Conservation (phyloP, 92 coral and sea anemone species). For the Phymanthus crucifer region DNA sequence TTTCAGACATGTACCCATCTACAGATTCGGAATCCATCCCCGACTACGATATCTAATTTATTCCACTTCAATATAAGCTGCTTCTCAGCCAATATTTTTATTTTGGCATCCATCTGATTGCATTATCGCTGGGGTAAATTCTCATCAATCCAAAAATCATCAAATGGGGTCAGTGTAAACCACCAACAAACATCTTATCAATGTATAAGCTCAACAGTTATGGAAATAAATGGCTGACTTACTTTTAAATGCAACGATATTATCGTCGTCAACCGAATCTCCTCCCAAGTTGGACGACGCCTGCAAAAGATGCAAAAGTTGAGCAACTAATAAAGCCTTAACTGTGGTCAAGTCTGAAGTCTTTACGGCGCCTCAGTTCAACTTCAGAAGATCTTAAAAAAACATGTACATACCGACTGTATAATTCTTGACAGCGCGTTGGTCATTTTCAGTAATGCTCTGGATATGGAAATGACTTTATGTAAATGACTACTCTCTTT, state of each 20-base stretch:
- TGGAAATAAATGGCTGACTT: neutral
- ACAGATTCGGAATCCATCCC: too few relatives aligned
- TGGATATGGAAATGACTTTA: neutral
- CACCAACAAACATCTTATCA: too few relatives aligned
- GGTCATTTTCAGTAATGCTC: constrained; percentile 31
- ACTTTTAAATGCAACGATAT: constrained; percentile 16
- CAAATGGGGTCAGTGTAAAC: too few relatives aligned
- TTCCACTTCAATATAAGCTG: too few relatives aligned
- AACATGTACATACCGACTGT: constrained; percentile 22
- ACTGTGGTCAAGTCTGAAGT: neutral
- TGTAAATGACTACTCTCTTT: neutral
- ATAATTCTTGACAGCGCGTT: constrained; percentile 33
- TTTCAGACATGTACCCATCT: too few relatives aligned
- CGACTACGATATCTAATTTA: too few relatives aligned
- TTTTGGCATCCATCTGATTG: too few relatives aligned
- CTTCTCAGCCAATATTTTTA: too few relatives aligned
- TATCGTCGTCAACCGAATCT: neutral
- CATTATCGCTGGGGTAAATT: too few relatives aligned
- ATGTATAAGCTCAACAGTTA: neutral
- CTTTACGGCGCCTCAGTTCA: neutral
- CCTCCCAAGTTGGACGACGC: constrained; percentile 3
- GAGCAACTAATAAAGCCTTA: neutral
- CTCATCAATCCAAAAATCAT: too few relatives aligned
- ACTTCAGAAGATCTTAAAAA: neutral
- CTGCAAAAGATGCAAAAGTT: neutral